phyloP scores from a whole-genome alignment of 2,113 vertebrate genomes.

The Trematocara marginatum region DNA sequence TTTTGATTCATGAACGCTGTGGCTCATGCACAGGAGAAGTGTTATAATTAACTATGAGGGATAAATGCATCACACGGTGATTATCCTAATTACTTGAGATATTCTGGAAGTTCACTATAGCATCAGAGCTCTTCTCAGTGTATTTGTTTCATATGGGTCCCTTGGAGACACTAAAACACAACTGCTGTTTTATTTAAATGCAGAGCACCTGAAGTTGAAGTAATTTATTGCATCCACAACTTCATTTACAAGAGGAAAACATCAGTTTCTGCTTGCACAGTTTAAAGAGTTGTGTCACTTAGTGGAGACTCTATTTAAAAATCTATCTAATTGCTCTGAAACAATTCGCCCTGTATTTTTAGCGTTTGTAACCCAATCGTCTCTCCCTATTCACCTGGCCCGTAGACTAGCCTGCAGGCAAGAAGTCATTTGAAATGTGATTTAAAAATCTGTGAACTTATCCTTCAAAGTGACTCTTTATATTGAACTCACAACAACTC shows the following conservation, averaged over 20 bases:
- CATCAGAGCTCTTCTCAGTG: slow-evolving; percentile 21
- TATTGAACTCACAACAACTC: slow-evolving; percentile 55
- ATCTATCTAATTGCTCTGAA: neutral
- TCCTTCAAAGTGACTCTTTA: slow-evolving; percentile 61
- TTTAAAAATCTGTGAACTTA: slow-evolving; percentile 53
- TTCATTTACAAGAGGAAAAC: neutral
- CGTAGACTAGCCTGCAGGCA: slow-evolving; percentile 6
- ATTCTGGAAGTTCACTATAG: slow-evolving; percentile 38
- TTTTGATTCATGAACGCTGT: slow-evolving; percentile 17
- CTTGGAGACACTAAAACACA: neutral
- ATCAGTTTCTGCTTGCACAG: neutral
- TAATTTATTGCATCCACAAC: neutral
- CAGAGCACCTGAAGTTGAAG: neutral
- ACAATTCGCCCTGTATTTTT: slow-evolving; percentile 1
- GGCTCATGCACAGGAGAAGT: slow-evolving; percentile 25
- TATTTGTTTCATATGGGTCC: slow-evolving; percentile 11
- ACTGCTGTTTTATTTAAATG: neutral
- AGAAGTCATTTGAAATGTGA: slow-evolving; percentile 35
- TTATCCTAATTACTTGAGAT: slow-evolving; percentile 54
- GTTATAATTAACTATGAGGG: slow-evolving; percentile 57
- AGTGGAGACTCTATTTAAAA: neutral
- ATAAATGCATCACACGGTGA: slow-evolving; percentile 38
- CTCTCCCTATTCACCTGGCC: slow-evolving; percentile 7
- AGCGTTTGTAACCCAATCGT: neutral
- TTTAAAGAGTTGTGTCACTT: neutral